Percentiles rank a stretch among this genome's conserved stretches.
Conservation (phyloP, 2,113 vertebrate species). For the Bostrychus sinensis region DNA sequence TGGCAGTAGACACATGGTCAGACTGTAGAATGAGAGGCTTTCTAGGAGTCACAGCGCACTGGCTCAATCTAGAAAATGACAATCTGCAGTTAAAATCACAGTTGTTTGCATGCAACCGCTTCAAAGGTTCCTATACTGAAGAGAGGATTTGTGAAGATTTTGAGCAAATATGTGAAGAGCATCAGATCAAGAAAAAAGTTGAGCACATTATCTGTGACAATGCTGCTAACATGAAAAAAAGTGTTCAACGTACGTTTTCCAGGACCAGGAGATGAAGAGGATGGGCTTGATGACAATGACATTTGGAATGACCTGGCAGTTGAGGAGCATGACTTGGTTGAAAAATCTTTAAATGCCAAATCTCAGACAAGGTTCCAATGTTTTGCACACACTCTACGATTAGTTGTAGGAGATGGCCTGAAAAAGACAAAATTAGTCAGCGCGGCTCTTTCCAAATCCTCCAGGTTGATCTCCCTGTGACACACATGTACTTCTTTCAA, state of each 20-base stretch:
- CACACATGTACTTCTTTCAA: background rate
- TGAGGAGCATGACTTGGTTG: background rate
- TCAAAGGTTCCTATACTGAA: background rate
- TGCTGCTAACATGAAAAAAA: background rate
- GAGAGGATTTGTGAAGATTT: background rate
- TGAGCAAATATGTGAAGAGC: conserved; percentile 3
- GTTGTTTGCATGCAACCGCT: background rate
- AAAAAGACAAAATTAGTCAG: conserved; percentile 15
- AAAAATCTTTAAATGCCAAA: too few relatives aligned
- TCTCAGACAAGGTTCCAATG: too few relatives aligned
- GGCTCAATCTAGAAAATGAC: background rate
- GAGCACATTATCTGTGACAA: too few relatives aligned
- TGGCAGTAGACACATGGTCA: background rate
- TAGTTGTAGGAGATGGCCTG: too few relatives aligned
- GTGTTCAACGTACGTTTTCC: background rate
- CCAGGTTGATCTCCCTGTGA: conserved; percentile 10
- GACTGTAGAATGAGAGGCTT: background rate
- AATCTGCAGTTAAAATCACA: background rate
- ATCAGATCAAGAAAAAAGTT: background rate
- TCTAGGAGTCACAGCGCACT: background rate
- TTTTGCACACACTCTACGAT: too few relatives aligned
- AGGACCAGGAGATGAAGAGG: background rate
- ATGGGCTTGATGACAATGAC: background rate
- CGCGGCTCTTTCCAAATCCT: conserved; percentile 19
- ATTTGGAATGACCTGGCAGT: background rate